A percentile compares a stretch with the other conserved stretches of the same genome.
Evolutionary conservation across 2,113 vertebrate genomes (phyloP).

Genomic region (Erythrolamprus reginae): DNA sequence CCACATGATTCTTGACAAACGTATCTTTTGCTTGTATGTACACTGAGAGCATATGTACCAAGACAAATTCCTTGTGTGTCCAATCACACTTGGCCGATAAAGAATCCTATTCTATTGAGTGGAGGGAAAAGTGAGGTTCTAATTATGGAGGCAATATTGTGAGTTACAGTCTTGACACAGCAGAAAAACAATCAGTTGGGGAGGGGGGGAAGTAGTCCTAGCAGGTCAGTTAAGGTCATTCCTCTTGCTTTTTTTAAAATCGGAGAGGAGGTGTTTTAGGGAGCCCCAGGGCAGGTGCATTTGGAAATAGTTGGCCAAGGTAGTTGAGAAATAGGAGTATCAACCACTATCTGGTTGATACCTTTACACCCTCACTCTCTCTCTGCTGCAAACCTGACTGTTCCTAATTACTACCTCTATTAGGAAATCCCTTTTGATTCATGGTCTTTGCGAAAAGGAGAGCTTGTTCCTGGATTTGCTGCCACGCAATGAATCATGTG

Average conservation of each 20-base stretch:
- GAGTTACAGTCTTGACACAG: not conserved
- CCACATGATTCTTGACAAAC: no score
- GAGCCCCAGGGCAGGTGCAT: fast-evolving
- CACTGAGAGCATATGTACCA: no score
- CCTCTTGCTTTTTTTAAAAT: not conserved
- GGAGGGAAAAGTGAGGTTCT: not conserved
- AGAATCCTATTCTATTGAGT: no score
- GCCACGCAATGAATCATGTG: slow-evolving; percentile 22
- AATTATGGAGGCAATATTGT: not conserved
- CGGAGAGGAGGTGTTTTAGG: no score
- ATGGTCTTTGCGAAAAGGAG: slow-evolving; percentile 27
- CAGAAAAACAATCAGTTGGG: not conserved
- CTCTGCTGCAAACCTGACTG: not conserved
- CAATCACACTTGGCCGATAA: no score
- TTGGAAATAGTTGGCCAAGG: fast-evolving
- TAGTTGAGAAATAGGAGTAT: not conserved
- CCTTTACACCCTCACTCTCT: not conserved
- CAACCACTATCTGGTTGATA: not conserved
- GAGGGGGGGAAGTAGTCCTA: not conserved
- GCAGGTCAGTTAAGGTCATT: not conserved
- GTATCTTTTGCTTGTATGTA: no score
- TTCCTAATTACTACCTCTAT: slow-evolving; percentile 27
- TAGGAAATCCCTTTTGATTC: slow-evolving; percentile 34
- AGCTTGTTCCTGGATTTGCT: not conserved
- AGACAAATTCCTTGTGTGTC: no score